phyloP scores from a whole-genome alignment of 2,113 vertebrate species.

The Hiodon tergisus region DNA sequence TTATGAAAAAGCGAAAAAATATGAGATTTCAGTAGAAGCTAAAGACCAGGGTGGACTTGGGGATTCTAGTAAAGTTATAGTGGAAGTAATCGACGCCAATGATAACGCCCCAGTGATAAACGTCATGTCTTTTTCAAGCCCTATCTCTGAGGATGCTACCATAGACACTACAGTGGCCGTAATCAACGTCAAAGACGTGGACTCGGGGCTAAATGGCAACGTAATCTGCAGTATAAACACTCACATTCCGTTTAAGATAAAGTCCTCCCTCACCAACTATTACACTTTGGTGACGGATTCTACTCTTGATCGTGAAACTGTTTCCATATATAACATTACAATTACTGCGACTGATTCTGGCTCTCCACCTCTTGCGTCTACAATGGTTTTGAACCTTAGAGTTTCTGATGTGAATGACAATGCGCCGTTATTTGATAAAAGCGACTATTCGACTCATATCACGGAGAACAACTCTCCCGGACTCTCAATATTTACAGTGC shows the following conservation, averaged over 20 bases:
- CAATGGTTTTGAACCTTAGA: constrained; percentile 26
- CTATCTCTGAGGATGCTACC: constrained; percentile 32
- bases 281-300: constrained; percentile 40
- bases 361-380: background rate
- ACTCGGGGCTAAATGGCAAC: constrained; percentile 45
- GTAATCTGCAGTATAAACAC: constrained; percentile 35
- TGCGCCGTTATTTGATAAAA: constrained; percentile 27
- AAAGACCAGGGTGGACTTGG: constrained; percentile 44
- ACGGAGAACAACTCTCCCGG: constrained; percentile 36
- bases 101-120: constrained; percentile 52
- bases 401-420: constrained; percentile 15
- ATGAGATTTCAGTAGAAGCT: constrained; percentile 48
- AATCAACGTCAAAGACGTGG: constrained; percentile 40
- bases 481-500: constrained; percentile 28
- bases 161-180: constrained; percentile 26
- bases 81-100: constrained; percentile 53
- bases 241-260: constrained; percentile 38
- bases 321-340: constrained; percentile 36
- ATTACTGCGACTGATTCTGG: constrained; percentile 3
- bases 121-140: constrained; percentile 28
- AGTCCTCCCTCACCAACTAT: constrained; percentile 40
- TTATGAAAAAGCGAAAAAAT: constrained; percentile 48
- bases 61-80: constrained; percentile 42
- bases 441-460: constrained; percentile 25
- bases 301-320: constrained; percentile 37